phyloP scores from a whole-genome alignment of 1,140 invertebrate genomes.

The Wasmannia auropunctata region DNA sequence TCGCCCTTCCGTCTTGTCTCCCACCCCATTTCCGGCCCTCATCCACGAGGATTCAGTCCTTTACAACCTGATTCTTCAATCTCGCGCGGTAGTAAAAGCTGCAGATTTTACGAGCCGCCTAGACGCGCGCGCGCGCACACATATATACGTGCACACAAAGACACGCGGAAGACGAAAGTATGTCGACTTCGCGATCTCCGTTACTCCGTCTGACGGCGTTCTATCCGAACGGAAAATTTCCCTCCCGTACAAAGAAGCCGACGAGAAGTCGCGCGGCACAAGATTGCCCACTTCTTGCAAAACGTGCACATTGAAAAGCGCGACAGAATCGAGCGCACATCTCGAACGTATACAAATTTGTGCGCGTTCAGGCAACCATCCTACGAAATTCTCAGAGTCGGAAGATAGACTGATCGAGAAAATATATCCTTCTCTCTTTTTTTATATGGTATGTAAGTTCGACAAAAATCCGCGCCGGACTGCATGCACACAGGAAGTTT shows the following conservation, averaged over 20 bases:
- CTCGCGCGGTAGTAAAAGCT: constrained; percentile 77
- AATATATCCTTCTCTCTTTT: neutral
- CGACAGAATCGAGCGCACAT: constrained; percentile 18
- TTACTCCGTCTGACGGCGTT: constrained; percentile 40
- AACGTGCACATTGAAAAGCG: constrained; percentile 41
- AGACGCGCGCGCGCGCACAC: no score
- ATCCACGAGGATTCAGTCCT: constrained; percentile 70
- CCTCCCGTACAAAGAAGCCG: constrained; percentile 34
- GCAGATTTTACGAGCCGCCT: constrained; percentile 76
- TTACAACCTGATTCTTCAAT: constrained; percentile 80
- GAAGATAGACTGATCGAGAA: constrained; percentile 15
- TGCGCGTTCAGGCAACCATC: neutral
- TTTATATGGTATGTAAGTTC: neutral
- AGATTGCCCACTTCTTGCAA: constrained; percentile 52
- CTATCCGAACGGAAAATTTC: constrained; percentile 56
- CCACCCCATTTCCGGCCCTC: constrained; percentile 52
- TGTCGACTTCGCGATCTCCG: constrained; percentile 42
- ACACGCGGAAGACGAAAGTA: constrained; percentile 40
- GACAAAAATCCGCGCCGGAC: neutral
- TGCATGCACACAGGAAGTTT: constrained; percentile 1
- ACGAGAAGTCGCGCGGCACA: constrained; percentile 47
- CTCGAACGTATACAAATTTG: constrained; percentile 46
- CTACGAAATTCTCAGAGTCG: neutral
- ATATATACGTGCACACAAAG: neutral
- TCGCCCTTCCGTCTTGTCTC: constrained; percentile 45